phyloP scores from a whole-genome alignment of 2,888 invertebrate genomes.

The Parnassius glacialis region DNA sequence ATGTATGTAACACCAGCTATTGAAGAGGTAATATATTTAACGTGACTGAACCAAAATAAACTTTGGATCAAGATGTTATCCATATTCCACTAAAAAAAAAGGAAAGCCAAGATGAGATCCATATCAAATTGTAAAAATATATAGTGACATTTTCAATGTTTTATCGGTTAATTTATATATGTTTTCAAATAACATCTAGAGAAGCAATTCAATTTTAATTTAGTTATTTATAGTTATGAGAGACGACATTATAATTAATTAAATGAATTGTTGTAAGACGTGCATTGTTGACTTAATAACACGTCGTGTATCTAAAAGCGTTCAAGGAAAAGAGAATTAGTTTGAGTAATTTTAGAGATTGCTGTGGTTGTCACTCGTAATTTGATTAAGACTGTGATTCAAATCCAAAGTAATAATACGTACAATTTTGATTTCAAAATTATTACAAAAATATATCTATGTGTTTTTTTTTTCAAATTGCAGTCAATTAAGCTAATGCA shows the following conservation, averaged over 20 bases:
- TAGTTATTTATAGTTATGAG: neutral
- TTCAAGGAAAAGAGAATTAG: conserved; percentile 19
- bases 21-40: conserved; percentile 38
- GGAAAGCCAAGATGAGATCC: neutral
- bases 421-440: too few relatives aligned
- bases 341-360: conserved; percentile 11
- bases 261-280: conserved; percentile 6
- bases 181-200: too few relatives aligned
- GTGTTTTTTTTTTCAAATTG: too few relatives aligned
- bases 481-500: too few relatives aligned
- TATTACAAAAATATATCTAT: too few relatives aligned
- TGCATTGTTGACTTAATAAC: conserved; percentile 16
- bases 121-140: too few relatives aligned
- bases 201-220: too few relatives aligned
- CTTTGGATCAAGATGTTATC: neutral
- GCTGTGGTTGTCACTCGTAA: conserved; percentile 3
- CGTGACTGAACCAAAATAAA: neutral
- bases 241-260: conserved; percentile 16
- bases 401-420: too few relatives aligned
- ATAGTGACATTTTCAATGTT: too few relatives aligned
- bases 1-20: conserved; percentile 65
- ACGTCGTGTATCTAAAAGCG: conserved; percentile 13
- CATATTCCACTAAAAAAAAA: conserved; percentile 9
- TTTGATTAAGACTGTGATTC: neutral
- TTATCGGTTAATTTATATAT: too few relatives aligned